These are phyloP conservation scores for Nyctibius grandis DNA, from an alignment of 2,797 vertebrate genomes.

Conservation along the genomic window DNA sequence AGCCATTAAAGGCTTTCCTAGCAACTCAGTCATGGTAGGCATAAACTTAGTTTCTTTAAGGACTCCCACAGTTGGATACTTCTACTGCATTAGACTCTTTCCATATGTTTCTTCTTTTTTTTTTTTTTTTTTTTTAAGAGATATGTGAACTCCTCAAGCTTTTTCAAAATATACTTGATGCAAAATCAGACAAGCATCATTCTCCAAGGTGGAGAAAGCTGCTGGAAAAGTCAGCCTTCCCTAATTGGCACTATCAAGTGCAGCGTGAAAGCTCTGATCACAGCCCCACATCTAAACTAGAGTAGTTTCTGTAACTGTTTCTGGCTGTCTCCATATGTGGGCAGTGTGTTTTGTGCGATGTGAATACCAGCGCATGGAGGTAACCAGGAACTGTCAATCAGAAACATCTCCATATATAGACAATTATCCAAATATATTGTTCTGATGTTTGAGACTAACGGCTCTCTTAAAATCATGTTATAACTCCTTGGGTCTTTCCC, in stretches of 20 bases:
- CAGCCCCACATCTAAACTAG: background rate
- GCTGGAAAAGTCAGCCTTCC: background rate
- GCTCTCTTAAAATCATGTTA: background rate
- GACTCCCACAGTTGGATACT: background rate
- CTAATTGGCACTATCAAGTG: background rate
- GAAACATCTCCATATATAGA: background rate
- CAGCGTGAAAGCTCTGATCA: background rate
- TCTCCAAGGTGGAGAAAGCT: background rate
- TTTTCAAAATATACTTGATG: background rate
- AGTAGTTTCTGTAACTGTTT: background rate
- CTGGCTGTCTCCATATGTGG: background rate
- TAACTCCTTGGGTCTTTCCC: background rate
- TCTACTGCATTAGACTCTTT: background rate
- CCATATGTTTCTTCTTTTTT: background rate
- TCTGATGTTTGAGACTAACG: background rate
- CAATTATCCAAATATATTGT: background rate
- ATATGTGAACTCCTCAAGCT: background rate
- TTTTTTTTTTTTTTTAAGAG: background rate
- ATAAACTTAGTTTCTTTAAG: conserved; percentile 2
- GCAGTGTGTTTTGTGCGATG: background rate
- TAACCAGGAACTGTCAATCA: background rate
- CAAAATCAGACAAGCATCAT: background rate
- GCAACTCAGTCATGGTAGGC: background rate
- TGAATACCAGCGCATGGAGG: background rate
- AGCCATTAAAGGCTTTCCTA: conserved; percentile 25